Evolutionary conservation across 2,113 vertebrate species (phyloP).

Genomic region (Lethenteron reissneri): DNA sequence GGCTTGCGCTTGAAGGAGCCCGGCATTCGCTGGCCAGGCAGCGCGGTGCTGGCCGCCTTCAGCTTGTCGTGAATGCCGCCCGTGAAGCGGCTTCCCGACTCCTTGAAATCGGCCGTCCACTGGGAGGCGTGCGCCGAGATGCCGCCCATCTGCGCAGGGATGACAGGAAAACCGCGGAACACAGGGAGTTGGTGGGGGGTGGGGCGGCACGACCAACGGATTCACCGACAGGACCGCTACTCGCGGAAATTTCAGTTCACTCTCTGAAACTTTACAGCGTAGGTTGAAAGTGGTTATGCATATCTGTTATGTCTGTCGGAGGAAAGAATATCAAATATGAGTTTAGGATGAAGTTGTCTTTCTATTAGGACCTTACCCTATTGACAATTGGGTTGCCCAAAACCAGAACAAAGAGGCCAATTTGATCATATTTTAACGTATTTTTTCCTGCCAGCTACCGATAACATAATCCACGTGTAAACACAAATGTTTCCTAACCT

Average conservation of each 20-base stretch:
- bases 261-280: background rate
- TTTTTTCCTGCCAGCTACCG: too few species aligned
- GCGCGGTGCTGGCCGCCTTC: slow-evolving; percentile 56
- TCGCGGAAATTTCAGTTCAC: background rate
- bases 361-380: too few species aligned
- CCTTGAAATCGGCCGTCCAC: slow-evolving; percentile 91
- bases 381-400: too few species aligned
- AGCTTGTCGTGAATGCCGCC: slow-evolving; percentile 92
- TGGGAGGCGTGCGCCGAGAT: slow-evolving; percentile 81
- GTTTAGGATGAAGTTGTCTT: too few species aligned
- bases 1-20: background rate
- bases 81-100: slow-evolving; percentile 62
- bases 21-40: background rate
- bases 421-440: too few species aligned
- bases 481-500: too few species aligned
- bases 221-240: background rate
- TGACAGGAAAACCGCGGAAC: slow-evolving; percentile 1
- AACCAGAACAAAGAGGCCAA: too few species aligned
- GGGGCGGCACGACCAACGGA: background rate
- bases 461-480: too few species aligned
- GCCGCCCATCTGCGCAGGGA: slow-evolving; percentile 52
- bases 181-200: background rate
- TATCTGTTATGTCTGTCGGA: background rate
- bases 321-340: too few species aligned
- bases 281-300: background rate